Percentiles rank a stretch among this genome's conserved stretches.
Conservation (phyloP, 1,140 invertebrate genomes). For the Sarcophaga peregrina region DNA sequence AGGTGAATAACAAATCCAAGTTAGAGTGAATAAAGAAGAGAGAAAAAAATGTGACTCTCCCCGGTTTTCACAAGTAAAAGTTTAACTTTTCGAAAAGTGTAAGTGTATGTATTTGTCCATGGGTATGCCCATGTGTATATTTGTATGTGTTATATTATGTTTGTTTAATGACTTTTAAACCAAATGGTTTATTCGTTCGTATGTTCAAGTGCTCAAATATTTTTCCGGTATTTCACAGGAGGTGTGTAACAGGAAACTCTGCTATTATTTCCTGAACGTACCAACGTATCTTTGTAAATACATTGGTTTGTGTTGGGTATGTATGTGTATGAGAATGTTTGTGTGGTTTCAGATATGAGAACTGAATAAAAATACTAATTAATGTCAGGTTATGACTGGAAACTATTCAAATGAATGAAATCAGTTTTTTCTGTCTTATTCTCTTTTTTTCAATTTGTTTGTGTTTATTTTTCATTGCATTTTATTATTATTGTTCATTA, state of each 20-base stretch:
- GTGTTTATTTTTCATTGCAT: too few species aligned
- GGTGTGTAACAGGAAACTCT: background rate
- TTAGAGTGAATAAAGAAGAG: background rate
- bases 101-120: too few species aligned
- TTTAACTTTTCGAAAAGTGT: too few species aligned
- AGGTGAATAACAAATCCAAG: too few species aligned
- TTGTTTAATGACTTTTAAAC: background rate
- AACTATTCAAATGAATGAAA: conserved; percentile 14
- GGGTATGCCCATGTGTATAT: background rate
- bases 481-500: too few species aligned
- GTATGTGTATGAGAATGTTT: background rate
- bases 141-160: background rate
- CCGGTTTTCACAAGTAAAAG: too few species aligned
- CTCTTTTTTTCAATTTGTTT: too few species aligned
- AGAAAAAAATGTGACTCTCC: too few species aligned
- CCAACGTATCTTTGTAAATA: too few species aligned
- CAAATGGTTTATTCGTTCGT: background rate
- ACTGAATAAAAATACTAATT: conserved; percentile 1
- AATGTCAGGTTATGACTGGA: conserved; percentile 12
- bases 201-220: background rate
- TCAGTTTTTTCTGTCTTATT: too few species aligned
- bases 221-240: conserved; percentile 2
- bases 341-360: background rate
- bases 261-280: background rate
- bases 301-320: background rate